These are phyloP conservation scores for Cheumatopsyche charites DNA, from an alignment of 1,140 invertebrate genomes.

Conservation along the genomic window DNA sequence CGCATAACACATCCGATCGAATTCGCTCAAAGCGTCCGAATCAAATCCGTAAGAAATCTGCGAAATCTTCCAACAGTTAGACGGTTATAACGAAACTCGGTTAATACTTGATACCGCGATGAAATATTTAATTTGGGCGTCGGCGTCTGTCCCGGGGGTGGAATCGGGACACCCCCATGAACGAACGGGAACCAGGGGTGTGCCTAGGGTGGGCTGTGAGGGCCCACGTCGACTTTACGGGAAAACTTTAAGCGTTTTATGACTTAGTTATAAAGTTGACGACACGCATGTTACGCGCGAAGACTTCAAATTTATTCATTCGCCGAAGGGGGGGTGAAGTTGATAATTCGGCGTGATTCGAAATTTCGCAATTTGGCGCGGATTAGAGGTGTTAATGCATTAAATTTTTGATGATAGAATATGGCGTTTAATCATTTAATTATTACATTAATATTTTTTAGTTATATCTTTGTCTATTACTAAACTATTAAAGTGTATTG, in stretches of 20 bases:
- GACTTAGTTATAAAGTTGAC: constrained; percentile 48
- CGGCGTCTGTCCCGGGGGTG: constrained; percentile 14
- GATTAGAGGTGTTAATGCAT: not conserved
- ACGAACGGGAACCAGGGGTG: too few relatives aligned
- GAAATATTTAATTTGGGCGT: constrained; percentile 43
- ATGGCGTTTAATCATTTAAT: too few relatives aligned
- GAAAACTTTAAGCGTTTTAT: constrained; percentile 49
- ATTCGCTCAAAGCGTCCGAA: too few relatives aligned
- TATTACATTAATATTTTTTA: too few relatives aligned
- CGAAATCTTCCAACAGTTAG: constrained; percentile 7
- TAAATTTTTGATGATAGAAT: too few relatives aligned
- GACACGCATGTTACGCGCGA: constrained; percentile 19
- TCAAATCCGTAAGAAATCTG: constrained; percentile 10
- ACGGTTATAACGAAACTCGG: constrained; percentile 21
- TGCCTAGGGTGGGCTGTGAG: too few relatives aligned
- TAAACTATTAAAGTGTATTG: too few relatives aligned
- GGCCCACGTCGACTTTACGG: constrained; percentile 44
- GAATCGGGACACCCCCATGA: too few relatives aligned
- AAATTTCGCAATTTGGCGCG: constrained; percentile 7
- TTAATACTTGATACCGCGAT: constrained; percentile 35
- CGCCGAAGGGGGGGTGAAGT: not conserved
- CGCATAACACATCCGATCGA: too few relatives aligned
- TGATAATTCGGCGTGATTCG: constrained; percentile 7
- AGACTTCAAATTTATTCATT: constrained; percentile 23
- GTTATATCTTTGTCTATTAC: too few relatives aligned